phyloP scores from a whole-genome alignment of 2,888 invertebrate genomes.

The Neoitamus cyanurus region DNA sequence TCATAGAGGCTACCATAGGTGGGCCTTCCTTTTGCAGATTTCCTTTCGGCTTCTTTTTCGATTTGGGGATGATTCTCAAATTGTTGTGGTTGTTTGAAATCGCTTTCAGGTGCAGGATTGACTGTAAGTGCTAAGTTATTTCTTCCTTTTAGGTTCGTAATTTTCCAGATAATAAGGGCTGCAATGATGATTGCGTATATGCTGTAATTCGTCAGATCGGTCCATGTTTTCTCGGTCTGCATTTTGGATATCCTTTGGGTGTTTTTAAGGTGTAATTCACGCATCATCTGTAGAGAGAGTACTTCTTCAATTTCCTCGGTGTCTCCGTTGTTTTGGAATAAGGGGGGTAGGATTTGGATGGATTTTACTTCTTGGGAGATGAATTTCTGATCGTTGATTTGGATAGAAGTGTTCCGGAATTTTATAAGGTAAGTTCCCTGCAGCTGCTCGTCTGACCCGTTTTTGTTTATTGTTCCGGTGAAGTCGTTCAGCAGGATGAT shows the following conservation, averaged over 20 bases:
- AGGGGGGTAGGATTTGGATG: not conserved
- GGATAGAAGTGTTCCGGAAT: slow-evolving; percentile 22
- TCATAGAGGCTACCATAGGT: not conserved
- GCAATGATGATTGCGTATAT: too few species aligned
- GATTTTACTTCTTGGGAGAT: not conserved
- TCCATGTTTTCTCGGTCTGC: too few species aligned
- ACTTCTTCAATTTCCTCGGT: not conserved
- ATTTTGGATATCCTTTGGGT: not conserved
- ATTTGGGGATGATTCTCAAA: not conserved
- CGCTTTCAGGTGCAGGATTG: not conserved
- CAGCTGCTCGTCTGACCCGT: not conserved
- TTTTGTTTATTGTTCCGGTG: slow-evolving; percentile 4
- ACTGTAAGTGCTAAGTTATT: not conserved
- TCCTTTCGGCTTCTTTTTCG: not conserved
- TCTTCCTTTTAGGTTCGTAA: not conserved
- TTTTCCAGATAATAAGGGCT: too few species aligned
- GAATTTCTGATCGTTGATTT: slow-evolving; percentile 6
- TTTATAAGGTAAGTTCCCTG: slow-evolving; percentile 25
- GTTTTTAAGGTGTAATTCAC: slow-evolving; percentile 18
- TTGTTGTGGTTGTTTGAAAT: not conserved
- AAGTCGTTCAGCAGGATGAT: slow-evolving; percentile 34
- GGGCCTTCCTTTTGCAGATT: not conserved
- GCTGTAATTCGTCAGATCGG: too few species aligned
- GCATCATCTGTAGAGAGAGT: slow-evolving; percentile 20
- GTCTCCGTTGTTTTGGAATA: not conserved